Percentiles rank a stretch among this genome's conserved stretches.
Evolutionary conservation across 2,797 vertebrate genomes (phyloP).

Genomic region (Sebastes nivosus): DNA sequence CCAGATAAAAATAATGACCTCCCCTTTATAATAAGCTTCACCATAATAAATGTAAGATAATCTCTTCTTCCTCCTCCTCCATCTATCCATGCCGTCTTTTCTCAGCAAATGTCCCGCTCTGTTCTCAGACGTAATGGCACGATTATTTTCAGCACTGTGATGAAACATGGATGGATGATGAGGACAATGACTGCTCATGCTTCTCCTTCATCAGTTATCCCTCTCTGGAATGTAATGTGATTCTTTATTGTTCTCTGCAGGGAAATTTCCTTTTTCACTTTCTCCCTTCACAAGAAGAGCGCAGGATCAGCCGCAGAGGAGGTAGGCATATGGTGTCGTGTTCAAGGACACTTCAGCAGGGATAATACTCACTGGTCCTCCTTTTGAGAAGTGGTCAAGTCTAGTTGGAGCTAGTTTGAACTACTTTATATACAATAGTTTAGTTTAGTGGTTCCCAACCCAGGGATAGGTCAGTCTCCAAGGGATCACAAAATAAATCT

Average conservation of each 20-base stretch:
- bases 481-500: neutral
- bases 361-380: neutral
- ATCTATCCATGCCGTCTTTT: conserved; percentile 53
- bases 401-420: neutral
- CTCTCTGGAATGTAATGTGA: conserved; percentile 48
- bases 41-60: conserved; percentile 74
- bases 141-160: conserved; percentile 70
- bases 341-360: conserved; percentile 29
- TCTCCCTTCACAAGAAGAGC: conserved; percentile 10
- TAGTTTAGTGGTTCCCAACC: too few species aligned
- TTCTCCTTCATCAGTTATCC: conserved; percentile 52
- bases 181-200: conserved; percentile 48
- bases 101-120: conserved; percentile 36
- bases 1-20: conserved; percentile 74
- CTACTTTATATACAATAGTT: neutral
- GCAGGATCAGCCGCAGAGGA: conserved; percentile 7
- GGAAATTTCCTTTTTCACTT: conserved; percentile 46
- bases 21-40: conserved; percentile 68
- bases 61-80: conserved; percentile 46
- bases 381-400: neutral
- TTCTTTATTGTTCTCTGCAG: conserved; percentile 36
- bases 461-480: neutral
- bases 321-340: neutral
- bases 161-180: conserved; percentile 66
- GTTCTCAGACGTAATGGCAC: conserved; percentile 51